Evolutionary conservation across 2,888 invertebrate species (phyloP).

Genomic region (Nowickia ferox): DNA sequence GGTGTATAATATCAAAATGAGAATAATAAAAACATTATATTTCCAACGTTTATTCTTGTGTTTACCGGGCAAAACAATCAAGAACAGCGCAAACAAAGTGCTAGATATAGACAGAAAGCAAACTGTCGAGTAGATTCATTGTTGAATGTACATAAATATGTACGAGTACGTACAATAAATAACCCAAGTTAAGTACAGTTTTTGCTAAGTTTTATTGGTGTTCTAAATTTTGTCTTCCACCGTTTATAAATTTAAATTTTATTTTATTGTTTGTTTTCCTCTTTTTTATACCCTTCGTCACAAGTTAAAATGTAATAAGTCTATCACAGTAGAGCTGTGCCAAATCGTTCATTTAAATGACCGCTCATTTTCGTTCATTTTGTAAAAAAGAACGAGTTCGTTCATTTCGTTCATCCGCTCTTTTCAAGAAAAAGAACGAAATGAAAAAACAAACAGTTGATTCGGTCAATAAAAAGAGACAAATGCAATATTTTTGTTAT

Average conservation of each 20-base stretch:
- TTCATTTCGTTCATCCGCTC: too few relatives aligned
- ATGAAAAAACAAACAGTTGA: too few relatives aligned
- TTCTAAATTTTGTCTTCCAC: conserved; percentile 7
- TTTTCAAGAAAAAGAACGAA: too few relatives aligned
- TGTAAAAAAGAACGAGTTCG: too few relatives aligned
- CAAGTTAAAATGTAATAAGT: neutral
- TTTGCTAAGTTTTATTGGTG: conserved; percentile 41
- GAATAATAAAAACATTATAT: neutral
- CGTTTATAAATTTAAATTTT: neutral
- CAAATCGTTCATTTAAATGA: too few relatives aligned
- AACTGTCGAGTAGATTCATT: conserved; percentile 6
- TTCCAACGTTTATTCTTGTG: neutral
- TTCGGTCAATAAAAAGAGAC: too few relatives aligned
- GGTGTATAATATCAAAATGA: neutral
- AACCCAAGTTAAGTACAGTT: conserved; percentile 58
- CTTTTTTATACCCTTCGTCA: neutral
- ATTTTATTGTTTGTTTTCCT: neutral
- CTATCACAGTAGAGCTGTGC: too few relatives aligned
- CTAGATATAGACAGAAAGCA: neutral
- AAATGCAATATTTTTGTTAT: too few relatives aligned
- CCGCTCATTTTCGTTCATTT: too few relatives aligned
- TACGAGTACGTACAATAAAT: conserved; percentile 39
- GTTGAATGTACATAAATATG: too few relatives aligned
- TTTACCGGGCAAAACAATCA: conserved; percentile 3
- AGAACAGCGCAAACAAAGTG: conserved; percentile 16